Percentiles rank a stretch among this genome's conserved stretches.
phyloP scores from a whole-genome alignment of 2,888 invertebrate genomes.

The Sarcophaga rosellei region DNA sequence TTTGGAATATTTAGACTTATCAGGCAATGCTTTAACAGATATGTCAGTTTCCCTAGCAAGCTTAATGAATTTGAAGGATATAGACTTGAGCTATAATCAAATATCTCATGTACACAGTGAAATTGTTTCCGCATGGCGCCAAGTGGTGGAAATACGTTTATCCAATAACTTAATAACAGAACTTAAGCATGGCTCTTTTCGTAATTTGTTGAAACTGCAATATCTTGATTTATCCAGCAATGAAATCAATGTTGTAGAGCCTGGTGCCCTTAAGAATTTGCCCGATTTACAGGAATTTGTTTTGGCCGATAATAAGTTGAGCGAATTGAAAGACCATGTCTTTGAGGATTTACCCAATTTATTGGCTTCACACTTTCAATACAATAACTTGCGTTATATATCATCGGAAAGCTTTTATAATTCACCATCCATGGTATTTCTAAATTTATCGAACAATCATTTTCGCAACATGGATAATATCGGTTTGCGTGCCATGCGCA shows the following conservation, averaged over 20 bases:
- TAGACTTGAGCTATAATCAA: slow-evolving; percentile 91
- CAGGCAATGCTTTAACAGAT: slow-evolving; percentile 88
- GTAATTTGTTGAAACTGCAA: slow-evolving; percentile 86
- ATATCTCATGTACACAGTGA: slow-evolving; percentile 87
- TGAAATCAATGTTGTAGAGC: slow-evolving; percentile 88
- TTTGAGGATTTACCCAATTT: slow-evolving; percentile 88
- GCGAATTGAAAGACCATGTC: slow-evolving; percentile 88
- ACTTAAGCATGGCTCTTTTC: slow-evolving; percentile 87
- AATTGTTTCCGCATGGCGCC: slow-evolving; percentile 86
- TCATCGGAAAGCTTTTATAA: slow-evolving; percentile 89
- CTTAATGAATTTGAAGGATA: slow-evolving; percentile 85
- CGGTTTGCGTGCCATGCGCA: slow-evolving; percentile 87
- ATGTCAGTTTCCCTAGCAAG: slow-evolving; percentile 88
- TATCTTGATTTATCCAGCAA: slow-evolving; percentile 91
- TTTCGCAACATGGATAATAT: slow-evolving; percentile 88
- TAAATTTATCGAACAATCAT: slow-evolving; percentile 92
- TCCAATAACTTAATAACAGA: slow-evolving; percentile 89
- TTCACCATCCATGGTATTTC: slow-evolving; percentile 89
- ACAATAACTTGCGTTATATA: slow-evolving; percentile 88
- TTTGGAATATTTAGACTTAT: slow-evolving; percentile 88
- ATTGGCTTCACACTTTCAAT: slow-evolving; percentile 87
- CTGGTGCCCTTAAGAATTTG: slow-evolving; percentile 87
- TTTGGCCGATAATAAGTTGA: slow-evolving; percentile 87
- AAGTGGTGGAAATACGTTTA: slow-evolving; percentile 87
- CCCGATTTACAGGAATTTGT: slow-evolving; percentile 87